Percentiles rank a stretch among this genome's conserved stretches.
Conservation (phyloP, 2,113 vertebrate species). For the Brachyistius frenatus region DNA sequence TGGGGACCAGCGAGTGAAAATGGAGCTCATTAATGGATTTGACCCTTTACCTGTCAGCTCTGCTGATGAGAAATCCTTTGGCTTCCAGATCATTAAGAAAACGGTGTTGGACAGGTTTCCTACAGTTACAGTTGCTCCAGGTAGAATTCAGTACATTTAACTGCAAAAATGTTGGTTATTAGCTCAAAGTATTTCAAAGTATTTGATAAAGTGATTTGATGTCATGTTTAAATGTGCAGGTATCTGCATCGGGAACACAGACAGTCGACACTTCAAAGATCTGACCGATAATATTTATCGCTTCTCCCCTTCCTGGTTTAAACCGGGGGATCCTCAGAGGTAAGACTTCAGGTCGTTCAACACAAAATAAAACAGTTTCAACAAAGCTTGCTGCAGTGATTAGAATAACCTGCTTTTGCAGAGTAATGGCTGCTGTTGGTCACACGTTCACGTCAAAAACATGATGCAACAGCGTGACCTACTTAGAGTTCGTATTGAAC, state of each 20-base stretch:
- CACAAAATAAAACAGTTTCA: not conserved
- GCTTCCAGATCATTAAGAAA: conserved; percentile 90
- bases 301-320: conserved; percentile 87
- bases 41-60: conserved; percentile 91
- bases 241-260: conserved; percentile 91
- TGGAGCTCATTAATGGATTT: conserved; percentile 85
- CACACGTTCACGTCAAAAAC: not conserved
- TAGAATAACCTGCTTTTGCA: not conserved
- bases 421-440: not conserved
- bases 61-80: conserved; percentile 86
- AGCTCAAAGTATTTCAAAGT: not conserved
- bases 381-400: not conserved
- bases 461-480: not conserved
- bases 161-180: not conserved
- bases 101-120: conserved; percentile 90
- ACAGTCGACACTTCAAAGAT: conserved; percentile 91
- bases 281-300: conserved; percentile 89
- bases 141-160: conserved; percentile 68
- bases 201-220: not conserved
- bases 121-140: conserved; percentile 88
- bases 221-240: conserved; percentile 76
- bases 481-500: not conserved
- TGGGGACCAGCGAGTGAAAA: conserved; percentile 89
- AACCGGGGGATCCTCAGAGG: conserved; percentile 84
- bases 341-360: conserved; percentile 62